These are phyloP conservation scores for Rutilus rutilus DNA, from an alignment of 2,113 vertebrate genomes.

Conservation along the genomic window DNA sequence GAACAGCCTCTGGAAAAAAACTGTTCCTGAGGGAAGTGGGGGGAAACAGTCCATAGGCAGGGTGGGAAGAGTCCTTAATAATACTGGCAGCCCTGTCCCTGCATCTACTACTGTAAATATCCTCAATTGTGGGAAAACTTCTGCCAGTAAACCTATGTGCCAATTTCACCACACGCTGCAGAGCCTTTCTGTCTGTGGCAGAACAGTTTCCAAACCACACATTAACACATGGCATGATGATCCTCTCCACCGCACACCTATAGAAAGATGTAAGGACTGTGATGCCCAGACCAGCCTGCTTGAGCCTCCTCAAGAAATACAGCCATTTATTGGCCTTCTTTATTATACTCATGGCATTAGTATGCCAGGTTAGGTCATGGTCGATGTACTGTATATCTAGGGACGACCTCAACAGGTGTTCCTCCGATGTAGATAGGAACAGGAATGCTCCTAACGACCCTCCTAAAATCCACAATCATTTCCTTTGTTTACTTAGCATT, in stretches of 20 bases:
- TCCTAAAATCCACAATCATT: background rate
- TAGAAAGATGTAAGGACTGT: too few species aligned
- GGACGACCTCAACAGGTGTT: background rate
- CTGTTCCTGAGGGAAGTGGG: too few species aligned
- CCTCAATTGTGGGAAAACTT: too few species aligned
- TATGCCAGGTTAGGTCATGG: background rate
- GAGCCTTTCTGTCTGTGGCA: background rate
- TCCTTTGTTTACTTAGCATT: too few species aligned
- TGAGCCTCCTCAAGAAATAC: background rate
- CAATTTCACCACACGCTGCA: slow-evolving; percentile 8
- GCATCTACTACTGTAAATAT: background rate
- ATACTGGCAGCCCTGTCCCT: too few species aligned
- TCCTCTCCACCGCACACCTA: too few species aligned
- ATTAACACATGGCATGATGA: too few species aligned
- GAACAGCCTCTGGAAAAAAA: too few species aligned
- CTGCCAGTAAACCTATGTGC: background rate
- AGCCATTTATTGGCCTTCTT: background rate
- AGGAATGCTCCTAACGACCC: background rate
- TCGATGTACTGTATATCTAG: background rate
- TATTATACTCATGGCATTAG: background rate
- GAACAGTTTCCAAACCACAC: too few species aligned
- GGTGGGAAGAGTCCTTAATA: too few species aligned
- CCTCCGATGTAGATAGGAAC: background rate
- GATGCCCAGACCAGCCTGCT: background rate
- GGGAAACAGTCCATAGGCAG: too few species aligned